These are phyloP conservation scores for Stenichneumon culpator DNA, from an alignment of 2,888 invertebrate species.

Conservation along the genomic window DNA sequence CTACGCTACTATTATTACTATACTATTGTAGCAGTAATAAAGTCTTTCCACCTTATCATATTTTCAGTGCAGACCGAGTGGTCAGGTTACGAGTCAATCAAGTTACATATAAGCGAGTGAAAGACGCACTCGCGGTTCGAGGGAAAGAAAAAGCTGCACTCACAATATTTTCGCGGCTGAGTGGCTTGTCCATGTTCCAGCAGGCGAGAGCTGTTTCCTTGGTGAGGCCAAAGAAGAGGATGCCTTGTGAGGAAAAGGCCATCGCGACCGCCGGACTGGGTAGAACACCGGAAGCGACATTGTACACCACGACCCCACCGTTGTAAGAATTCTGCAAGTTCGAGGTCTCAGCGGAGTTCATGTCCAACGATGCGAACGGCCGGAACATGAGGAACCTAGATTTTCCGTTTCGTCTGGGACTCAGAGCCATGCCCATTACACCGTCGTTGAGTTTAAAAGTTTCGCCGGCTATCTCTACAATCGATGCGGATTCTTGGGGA, in stretches of 20 bases:
- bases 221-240: conserved; percentile 82
- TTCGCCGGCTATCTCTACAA: conserved; percentile 85
- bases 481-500: conserved; percentile 56
- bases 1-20: no score
- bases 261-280: conserved; percentile 77
- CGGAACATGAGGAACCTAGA: conserved; percentile 70
- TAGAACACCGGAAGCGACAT: conserved; percentile 61
- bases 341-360: conserved; percentile 55
- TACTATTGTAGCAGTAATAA: no score
- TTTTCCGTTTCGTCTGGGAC: conserved; percentile 81
- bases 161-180: conserved; percentile 76
- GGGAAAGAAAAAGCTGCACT: conserved; percentile 60
- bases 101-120: background rate
- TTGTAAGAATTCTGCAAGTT: conserved; percentile 59
- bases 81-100: background rate
- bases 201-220: conserved; percentile 81
- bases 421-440: conserved; percentile 89
- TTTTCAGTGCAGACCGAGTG: no score
- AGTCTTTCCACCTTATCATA: no score
- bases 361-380: conserved; percentile 73
- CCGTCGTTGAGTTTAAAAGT: conserved; percentile 90
- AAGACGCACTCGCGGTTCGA: background rate
- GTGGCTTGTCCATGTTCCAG: conserved; percentile 79
- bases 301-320: conserved; percentile 62
- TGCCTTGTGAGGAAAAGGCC: conserved; percentile 80